Percentiles rank a stretch among this genome's conserved stretches.
phyloP scores from a whole-genome alignment of 2,888 invertebrate species.

The Therioaphis trifolii region DNA sequence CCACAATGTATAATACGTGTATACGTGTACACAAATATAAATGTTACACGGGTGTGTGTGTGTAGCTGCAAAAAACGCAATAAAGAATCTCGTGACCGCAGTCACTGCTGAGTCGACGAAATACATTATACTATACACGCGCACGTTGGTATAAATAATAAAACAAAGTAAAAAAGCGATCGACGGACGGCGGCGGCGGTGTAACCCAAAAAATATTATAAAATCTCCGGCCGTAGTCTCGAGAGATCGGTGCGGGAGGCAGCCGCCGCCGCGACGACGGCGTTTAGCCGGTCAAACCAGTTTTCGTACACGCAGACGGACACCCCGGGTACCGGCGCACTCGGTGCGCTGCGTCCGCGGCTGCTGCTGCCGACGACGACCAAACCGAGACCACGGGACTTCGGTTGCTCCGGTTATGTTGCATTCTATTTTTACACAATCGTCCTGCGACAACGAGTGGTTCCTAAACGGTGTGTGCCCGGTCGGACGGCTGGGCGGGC shows the following conservation, averaged over 20 bases:
- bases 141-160: background rate
- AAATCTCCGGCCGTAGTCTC: slow-evolving; percentile 22
- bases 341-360: background rate
- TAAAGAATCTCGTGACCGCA: slow-evolving; percentile 9
- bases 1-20: no score
- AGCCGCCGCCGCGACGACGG: no score
- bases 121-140: background rate
- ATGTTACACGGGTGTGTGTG: background rate
- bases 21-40: no score
- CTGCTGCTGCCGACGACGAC: background rate
- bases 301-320: slow-evolving; percentile 44
- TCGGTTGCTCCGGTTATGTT: slow-evolving; percentile 24
- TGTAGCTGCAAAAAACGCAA: background rate
- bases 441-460: slow-evolving; percentile 46
- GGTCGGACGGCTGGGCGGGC: no score
- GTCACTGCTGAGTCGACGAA: background rate
- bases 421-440: slow-evolving; percentile 43
- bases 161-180: slow-evolving; percentile 16
- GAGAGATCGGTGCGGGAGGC: slow-evolving; percentile 32
- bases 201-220: slow-evolving; percentile 54
- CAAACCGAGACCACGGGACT: no score
- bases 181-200: background rate
- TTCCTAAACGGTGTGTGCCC: background rate
- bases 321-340: slow-evolving; percentile 26
- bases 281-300: slow-evolving; percentile 59